Evolutionary conservation across 2,888 invertebrate genomes (phyloP).

Genomic region (Spialia ferax): DNA sequence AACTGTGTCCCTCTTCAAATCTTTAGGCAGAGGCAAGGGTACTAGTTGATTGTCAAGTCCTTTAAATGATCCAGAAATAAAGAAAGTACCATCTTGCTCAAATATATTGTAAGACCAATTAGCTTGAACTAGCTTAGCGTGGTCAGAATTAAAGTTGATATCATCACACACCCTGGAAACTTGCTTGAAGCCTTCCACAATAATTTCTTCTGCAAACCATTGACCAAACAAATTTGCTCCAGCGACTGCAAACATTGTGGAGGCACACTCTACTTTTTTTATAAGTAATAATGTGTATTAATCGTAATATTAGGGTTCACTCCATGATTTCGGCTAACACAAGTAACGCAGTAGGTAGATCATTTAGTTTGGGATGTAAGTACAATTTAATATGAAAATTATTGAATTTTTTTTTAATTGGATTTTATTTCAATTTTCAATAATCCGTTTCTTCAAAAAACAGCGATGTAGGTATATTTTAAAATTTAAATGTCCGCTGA

Average conservation of each 20-base stretch:
- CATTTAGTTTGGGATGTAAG: no score
- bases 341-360: no score
- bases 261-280: background rate
- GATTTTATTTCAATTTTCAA: no score
- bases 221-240: constrained; percentile 79
- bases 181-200: constrained; percentile 58
- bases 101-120: constrained; percentile 79
- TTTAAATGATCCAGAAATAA: constrained; percentile 65
- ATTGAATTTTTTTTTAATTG: no score
- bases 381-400: no score
- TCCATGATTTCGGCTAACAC: no score
- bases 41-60: constrained; percentile 58
- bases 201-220: constrained; percentile 60
- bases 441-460: no score
- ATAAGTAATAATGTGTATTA: no score
- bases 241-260: constrained; percentile 59
- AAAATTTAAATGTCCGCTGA: no score
- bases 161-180: constrained; percentile 44
- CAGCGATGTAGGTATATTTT: no score
- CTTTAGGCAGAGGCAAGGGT: constrained; percentile 56
- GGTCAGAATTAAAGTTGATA: constrained; percentile 47
- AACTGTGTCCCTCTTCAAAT: constrained; percentile 46
- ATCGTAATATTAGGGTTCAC: no score
- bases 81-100: constrained; percentile 55
- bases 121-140: constrained; percentile 56